Conservation (phyloP, 2,113 vertebrate species). For the Tragulus kanchil region DNA sequence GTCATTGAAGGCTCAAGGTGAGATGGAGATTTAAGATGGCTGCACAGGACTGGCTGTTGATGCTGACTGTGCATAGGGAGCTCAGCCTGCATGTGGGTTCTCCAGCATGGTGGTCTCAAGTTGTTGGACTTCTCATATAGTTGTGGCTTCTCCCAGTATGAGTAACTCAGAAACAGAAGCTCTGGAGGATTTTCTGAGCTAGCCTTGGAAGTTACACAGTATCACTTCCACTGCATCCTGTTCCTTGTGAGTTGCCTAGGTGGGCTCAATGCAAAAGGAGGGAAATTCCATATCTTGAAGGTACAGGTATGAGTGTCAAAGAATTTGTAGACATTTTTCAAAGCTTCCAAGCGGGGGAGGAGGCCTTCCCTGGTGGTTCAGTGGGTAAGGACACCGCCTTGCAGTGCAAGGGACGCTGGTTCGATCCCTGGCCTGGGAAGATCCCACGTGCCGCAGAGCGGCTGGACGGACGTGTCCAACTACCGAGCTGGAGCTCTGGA, state of each 20-base stretch:
- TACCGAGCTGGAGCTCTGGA: too few species aligned
- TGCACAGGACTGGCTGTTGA: neutral
- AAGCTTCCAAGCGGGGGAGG: neutral
- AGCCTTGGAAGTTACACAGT: neutral
- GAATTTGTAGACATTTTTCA: slow-evolving; percentile 36
- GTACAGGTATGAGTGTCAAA: neutral
- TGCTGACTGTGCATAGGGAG: neutral
- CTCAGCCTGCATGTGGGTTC: neutral
- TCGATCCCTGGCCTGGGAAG: too few species aligned
- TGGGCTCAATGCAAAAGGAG: neutral
- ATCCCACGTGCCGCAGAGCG: too few species aligned
- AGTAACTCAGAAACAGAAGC: neutral
- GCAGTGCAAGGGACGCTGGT: too few species aligned
- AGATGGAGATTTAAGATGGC: neutral
- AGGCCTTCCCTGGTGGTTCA: too few species aligned
- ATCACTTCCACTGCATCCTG: neutral
- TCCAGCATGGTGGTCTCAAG: neutral
- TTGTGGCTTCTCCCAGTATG: neutral
- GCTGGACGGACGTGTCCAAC: too few species aligned
- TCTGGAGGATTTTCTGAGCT: neutral
- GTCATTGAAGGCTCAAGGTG: neutral
- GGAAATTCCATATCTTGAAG: neutral
- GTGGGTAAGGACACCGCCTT: too few species aligned
- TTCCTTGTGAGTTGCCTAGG: neutral
- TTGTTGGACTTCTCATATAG: neutral